These are phyloP conservation scores for Trypoxylus dichotomus DNA, from an alignment of 1,140 invertebrate species.

Conservation along the genomic window DNA sequence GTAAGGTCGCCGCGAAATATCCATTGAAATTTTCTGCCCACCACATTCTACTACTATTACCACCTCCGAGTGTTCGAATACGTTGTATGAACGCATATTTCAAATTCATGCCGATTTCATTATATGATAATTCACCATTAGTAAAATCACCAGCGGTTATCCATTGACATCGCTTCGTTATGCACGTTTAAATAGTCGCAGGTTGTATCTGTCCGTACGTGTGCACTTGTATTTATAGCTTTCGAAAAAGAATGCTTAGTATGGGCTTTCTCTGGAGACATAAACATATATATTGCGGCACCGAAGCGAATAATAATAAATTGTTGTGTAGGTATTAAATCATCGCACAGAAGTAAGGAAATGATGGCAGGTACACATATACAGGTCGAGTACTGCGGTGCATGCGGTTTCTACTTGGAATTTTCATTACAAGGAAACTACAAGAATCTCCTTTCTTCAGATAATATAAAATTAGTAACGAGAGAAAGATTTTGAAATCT, in stretches of 20 bases:
- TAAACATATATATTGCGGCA: background rate
- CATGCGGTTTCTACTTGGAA: no score
- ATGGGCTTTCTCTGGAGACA: background rate
- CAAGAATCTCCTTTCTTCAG: no score
- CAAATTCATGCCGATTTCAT: slow-evolving; percentile 20
- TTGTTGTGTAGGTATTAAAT: background rate
- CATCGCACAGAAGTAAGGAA: background rate
- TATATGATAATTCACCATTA: slow-evolving; percentile 25
- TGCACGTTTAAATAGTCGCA: slow-evolving; percentile 12
- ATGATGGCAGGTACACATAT: no score
- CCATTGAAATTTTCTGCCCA: slow-evolving; percentile 21
- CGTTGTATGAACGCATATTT: slow-evolving; percentile 10
- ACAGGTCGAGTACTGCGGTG: no score
- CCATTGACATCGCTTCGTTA: slow-evolving; percentile 12
- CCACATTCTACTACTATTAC: background rate
- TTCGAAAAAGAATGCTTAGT: background rate
- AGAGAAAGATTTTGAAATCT: no score
- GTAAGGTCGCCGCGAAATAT: slow-evolving; percentile 22
- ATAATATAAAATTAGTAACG: no score
- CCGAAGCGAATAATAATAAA: background rate
- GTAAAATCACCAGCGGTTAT: slow-evolving; percentile 2
- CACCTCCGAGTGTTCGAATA: slow-evolving; percentile 7
- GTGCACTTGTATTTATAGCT: background rate
- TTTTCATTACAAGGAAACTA: no score
- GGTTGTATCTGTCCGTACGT: background rate